Evolutionary conservation across 2,797 vertebrate species (phyloP).

Genomic region (Erpetoichthys calabaricus): DNA sequence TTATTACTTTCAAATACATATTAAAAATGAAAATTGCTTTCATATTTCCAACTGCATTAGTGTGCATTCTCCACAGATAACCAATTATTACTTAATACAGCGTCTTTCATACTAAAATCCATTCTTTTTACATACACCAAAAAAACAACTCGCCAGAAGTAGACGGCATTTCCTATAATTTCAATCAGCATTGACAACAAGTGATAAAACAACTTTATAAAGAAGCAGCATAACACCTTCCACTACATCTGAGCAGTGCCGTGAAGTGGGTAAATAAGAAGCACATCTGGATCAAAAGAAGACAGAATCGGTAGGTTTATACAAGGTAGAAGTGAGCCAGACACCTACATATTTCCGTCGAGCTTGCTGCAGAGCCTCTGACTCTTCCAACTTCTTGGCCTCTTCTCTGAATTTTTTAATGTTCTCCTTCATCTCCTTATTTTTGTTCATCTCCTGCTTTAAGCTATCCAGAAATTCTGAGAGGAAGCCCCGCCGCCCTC

Average conservation of each 20-base stretch:
- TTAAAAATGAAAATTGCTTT: no score
- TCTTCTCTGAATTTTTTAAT: conserved; percentile 88
- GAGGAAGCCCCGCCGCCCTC: conserved; percentile 75
- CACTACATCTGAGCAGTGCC: neutral
- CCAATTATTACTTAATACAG: no score
- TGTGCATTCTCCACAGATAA: no score
- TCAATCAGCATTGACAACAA: neutral
- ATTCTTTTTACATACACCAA: no score
- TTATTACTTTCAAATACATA: no score
- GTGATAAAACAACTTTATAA: neutral
- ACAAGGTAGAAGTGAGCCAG: no score
- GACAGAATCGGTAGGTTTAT: no score
- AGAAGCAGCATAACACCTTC: neutral
- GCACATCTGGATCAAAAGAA: conserved; percentile 1
- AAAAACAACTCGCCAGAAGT: no score
- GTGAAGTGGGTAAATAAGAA: no score
- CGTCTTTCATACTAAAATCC: no score
- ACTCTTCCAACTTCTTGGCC: conserved; percentile 85
- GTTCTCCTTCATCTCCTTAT: conserved; percentile 93
- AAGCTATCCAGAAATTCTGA: conserved; percentile 79
- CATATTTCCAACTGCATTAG: no score
- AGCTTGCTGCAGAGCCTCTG: conserved; percentile 77
- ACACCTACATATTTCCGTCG: conserved; percentile 81
- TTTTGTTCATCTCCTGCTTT: conserved; percentile 83
- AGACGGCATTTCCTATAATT: no score